phyloP scores from a whole-genome alignment of 2,888 invertebrate genomes.

The Lampropteryx suffumata region DNA sequence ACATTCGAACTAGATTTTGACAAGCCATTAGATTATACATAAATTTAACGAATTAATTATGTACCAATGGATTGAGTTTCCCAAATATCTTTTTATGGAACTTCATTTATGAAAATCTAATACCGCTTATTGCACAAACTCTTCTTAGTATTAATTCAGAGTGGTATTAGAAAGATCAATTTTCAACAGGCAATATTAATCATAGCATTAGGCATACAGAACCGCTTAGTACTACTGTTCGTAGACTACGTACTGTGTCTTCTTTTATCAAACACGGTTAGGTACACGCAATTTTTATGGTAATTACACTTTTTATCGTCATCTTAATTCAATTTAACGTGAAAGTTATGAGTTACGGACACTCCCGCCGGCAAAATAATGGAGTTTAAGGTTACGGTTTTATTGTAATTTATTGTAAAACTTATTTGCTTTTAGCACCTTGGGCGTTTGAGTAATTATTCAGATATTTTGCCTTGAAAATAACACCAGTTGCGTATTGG shows the following conservation, averaged over 20 bases:
- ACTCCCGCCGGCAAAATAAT: slow-evolving; percentile 49
- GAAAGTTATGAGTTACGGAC: slow-evolving; percentile 50
- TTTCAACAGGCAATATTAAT: no score
- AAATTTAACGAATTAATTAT: no score
- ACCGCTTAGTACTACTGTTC: slow-evolving; percentile 6
- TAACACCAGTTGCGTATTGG: slow-evolving; percentile 45
- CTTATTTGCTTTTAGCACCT: slow-evolving; percentile 53
- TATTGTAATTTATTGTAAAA: slow-evolving; percentile 57
- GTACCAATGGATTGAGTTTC: no score
- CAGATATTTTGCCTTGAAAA: slow-evolving; percentile 42
- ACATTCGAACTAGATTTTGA: no score
- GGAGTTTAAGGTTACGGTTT: slow-evolving; percentile 51
- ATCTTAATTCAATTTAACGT: slow-evolving; percentile 69
- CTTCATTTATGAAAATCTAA: no score
- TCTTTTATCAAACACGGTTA: slow-evolving; percentile 42
- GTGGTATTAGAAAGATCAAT: no score
- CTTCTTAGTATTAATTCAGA: no score
- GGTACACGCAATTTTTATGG: slow-evolving; percentile 71
- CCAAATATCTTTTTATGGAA: no score
- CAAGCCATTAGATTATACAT: no score
- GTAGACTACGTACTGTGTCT: slow-evolving; percentile 15
- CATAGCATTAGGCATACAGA: no score
- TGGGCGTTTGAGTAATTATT: slow-evolving; percentile 47
- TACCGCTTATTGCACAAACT: no score
- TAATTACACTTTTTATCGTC: slow-evolving; percentile 73